Base-by-base conservation (phyloP, 2,113 vertebrate genomes). In the Syngnathus floridae region DNA sequence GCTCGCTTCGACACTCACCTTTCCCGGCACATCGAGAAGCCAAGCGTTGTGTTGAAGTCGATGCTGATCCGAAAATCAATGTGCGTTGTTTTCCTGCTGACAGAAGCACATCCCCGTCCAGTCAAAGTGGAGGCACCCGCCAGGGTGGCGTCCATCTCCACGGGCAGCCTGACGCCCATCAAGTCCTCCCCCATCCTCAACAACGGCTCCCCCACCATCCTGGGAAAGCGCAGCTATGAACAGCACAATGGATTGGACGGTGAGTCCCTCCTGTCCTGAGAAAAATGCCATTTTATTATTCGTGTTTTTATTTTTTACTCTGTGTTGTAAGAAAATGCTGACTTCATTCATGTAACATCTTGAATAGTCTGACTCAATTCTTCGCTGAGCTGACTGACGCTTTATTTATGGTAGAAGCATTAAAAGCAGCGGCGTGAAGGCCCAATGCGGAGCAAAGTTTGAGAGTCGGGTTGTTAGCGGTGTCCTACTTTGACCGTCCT, bases 201-300 rank as follows among this genome's bases (percentile, higher is more conserved):
- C 89, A 95, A 92, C n/a, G 95, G 97, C 74, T 98, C 95, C 0
- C 96, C 95, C 57, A 98, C 96, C 83, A 98, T 99, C 85, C 88
- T 99, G 77, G 96, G 97, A 71, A 99, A 99, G 72, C 92, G 97
- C 78, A 91, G 87, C 89, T 99, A 99, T 0, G 97, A 98, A 52
- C 96, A 98, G 80, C 96, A 98, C 91, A 99, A 98, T 21, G 95
- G 96, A 63, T 89, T 96, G 75, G 96, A 98, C 46, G 94, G 96
- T 99, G 90, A 92, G 91, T 74, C 21, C 17, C n/a, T 43, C 13
- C 5, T 31, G 26, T 31, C 26, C 26, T 31, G 26, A 31, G 26
- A 31, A 31, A 38, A 38, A 35, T n/a, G 37, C 12, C 35, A 26
- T 31, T 31, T 31, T 31, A 31, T 31, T 31, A 31, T 31, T 3